Evolutionary conservation across 1,140 invertebrate genomes (phyloP), one percentile per base, ranked within the genome.

Genomic region (Pseudomyrmex cubaensis): DNA sequence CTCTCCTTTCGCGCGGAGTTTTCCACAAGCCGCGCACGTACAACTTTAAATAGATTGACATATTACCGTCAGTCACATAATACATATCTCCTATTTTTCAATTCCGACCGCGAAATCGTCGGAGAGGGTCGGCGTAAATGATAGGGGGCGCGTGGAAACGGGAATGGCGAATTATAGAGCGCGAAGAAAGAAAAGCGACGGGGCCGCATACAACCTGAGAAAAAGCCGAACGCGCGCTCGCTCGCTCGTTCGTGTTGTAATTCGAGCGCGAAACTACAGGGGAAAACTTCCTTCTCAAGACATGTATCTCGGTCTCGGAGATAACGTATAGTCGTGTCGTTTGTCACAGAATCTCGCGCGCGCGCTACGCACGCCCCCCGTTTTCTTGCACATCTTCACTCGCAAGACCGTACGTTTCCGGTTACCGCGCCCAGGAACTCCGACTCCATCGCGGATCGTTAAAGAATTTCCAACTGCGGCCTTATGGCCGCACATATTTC

Each of bases 281-380:
- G 61, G 44, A 54, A 78, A 70, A 80, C 76, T 80, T 80, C 76
- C 54, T 72, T 54, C 54, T 56, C 54, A 25, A 80, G 76, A 80
- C 76, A 72, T 80, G 76, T 80, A 80, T 80, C 76, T 80, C 76
- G 66, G 76, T 80, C 76, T 50, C 44, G 35, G 66, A 80, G 76
- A 80, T 80, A 80, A 80, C 76, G 56, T 80, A 80, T 72, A 80
- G 76, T 50, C 76, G 54, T 25, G 76, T 61, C 66, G 76, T 80
- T 80, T 80, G 76, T 80, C 66, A 80, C 76, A 50, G 76, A 80
- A 80, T 72, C 66, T 72, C 66, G 76, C 35, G 35, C 35, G 35
- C 35, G 3, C 35, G 35, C 76, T 72, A 80, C 66, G 76, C 76
- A 78, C 52, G 76, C 46, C 64, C 52, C 15, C 54, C 35, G 35